A percentile compares a stretch with the other conserved stretches of the same genome.
These are phyloP conservation scores for Sisyra terminalis DNA, from an alignment of 2,888 invertebrate genomes.

Conservation along the genomic window DNA sequence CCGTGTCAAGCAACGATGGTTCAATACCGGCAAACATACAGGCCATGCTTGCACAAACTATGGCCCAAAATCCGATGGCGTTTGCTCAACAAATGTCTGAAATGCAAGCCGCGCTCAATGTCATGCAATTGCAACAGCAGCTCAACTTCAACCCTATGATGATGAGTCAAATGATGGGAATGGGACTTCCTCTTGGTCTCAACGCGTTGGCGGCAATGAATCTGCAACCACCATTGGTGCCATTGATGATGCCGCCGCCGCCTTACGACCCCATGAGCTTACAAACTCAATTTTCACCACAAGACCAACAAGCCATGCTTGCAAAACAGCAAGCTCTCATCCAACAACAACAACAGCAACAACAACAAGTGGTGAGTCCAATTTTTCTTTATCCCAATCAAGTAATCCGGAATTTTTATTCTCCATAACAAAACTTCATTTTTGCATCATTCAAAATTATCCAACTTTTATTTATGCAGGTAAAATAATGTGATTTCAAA, in stretches of 20 bases:
- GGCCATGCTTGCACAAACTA: slow-evolving; percentile 28
- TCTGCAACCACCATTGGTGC: slow-evolving; percentile 80
- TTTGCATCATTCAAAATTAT: too few species aligned
- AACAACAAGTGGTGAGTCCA: slow-evolving; percentile 44
- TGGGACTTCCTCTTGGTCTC: slow-evolving; percentile 62
- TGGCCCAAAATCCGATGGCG: slow-evolving; percentile 28
- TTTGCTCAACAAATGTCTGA: slow-evolving; percentile 66
- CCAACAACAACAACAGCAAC: slow-evolving; percentile 47
- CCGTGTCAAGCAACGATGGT: slow-evolving; percentile 40
- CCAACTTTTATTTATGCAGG: too few species aligned
- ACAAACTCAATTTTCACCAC: slow-evolving; percentile 33
- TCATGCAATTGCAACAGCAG: slow-evolving; percentile 70
- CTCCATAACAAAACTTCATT: too few species aligned
- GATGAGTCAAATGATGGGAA: slow-evolving; percentile 63
- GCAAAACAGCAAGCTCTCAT: slow-evolving; percentile 57
- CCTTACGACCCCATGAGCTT: slow-evolving; percentile 49
- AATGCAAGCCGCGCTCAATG: slow-evolving; percentile 71
- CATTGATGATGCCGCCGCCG: slow-evolving; percentile 75
- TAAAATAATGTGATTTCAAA: too few species aligned
- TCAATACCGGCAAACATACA: slow-evolving; percentile 28
- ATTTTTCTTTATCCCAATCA: slow-evolving; percentile 9
- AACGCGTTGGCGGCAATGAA: slow-evolving; percentile 88
- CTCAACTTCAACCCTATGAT: slow-evolving; percentile 84
- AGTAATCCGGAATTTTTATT: not conserved
- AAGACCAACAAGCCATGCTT: slow-evolving; percentile 31